Conservation (phyloP, 2,113 vertebrate genomes). For the Ancistrus triradiatus region DNA sequence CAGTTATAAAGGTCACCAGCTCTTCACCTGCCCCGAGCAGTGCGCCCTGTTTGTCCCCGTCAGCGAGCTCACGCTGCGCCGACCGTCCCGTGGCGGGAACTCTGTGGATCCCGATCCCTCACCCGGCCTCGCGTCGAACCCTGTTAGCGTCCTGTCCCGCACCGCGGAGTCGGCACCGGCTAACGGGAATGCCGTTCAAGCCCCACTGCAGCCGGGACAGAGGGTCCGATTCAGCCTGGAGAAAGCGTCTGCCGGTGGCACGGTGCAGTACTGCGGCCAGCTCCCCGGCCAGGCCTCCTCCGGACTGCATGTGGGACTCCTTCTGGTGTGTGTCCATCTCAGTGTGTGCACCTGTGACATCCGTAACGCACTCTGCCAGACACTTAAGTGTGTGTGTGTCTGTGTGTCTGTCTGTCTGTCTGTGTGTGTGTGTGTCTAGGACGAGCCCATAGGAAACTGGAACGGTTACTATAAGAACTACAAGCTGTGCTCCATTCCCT, state of each 20-base stretch:
- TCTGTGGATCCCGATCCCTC: constrained; percentile 18
- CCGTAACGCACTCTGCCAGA: too few relatives aligned
- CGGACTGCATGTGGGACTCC: constrained; percentile 56
- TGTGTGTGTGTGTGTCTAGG: constrained; percentile 52
- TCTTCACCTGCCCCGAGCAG: constrained; percentile 69
- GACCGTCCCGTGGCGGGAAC: constrained; percentile 23
- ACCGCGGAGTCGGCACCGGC: constrained; percentile 34
- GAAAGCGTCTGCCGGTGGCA: constrained; percentile 41
- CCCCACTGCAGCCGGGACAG: constrained; percentile 49
- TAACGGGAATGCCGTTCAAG: not conserved
- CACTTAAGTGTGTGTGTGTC: not conserved
- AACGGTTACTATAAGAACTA: constrained; percentile 58
- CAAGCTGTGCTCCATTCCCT: constrained; percentile 63
- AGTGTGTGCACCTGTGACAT: too few relatives aligned
- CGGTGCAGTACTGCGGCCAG: constrained; percentile 60
- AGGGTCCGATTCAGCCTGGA: constrained; percentile 58
- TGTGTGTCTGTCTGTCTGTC: constrained; percentile 7
- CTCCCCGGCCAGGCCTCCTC: constrained; percentile 47
- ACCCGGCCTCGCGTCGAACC: constrained; percentile 1
- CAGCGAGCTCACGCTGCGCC: constrained; percentile 52
- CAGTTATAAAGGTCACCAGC: constrained; percentile 63
- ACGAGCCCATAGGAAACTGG: constrained; percentile 64
- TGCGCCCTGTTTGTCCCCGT: constrained; percentile 67
- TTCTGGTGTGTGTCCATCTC: constrained; percentile 57
- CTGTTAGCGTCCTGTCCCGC: constrained; percentile 46